These are phyloP conservation scores for Amphiprion ocellaris DNA, from an alignment of 2,113 vertebrate genomes.

Conservation along the genomic window DNA sequence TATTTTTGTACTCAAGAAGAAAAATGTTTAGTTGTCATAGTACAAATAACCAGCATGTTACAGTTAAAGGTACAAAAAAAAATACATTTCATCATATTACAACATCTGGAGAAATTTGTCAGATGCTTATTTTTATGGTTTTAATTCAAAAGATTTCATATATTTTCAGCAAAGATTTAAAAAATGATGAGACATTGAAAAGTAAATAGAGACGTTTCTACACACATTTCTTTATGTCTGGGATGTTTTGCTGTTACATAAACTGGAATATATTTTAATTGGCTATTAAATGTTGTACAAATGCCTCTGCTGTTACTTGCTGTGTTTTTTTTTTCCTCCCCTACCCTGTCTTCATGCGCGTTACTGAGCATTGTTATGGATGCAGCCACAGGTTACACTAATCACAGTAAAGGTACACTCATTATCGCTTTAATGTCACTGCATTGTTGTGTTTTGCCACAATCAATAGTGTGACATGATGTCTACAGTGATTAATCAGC, in stretches of 20 bases:
- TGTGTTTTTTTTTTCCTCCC: background rate
- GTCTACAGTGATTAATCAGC: conserved; percentile 38
- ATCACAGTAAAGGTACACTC: conserved; percentile 11
- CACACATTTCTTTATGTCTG: conserved; percentile 23
- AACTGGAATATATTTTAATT: conserved; percentile 66
- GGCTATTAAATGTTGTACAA: conserved; percentile 66
- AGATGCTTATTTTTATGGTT: conserved; percentile 1
- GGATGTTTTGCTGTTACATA: conserved; percentile 37
- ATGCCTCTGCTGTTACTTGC: background rate
- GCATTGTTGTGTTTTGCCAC: conserved; percentile 4
- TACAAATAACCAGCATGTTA: conserved; percentile 47
- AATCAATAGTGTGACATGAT: conserved; percentile 43
- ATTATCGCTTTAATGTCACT: conserved; percentile 34
- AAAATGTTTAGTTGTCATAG: conserved; percentile 7
- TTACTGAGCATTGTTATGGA: conserved; percentile 1
- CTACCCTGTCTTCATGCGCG: background rate
- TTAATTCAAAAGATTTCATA: conserved; percentile 15
- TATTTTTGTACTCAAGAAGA: conserved; percentile 77
- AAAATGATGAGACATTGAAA: conserved; percentile 2
- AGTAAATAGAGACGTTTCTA: conserved; percentile 27
- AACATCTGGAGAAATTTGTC: conserved; percentile 10
- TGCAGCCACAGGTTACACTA: background rate
- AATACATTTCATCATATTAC: background rate
- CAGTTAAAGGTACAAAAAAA: conserved; percentile 16
- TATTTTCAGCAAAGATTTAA: background rate